phyloP scores from a whole-genome alignment of 2,888 invertebrate species.

The Odontocolon sp. region DNA sequence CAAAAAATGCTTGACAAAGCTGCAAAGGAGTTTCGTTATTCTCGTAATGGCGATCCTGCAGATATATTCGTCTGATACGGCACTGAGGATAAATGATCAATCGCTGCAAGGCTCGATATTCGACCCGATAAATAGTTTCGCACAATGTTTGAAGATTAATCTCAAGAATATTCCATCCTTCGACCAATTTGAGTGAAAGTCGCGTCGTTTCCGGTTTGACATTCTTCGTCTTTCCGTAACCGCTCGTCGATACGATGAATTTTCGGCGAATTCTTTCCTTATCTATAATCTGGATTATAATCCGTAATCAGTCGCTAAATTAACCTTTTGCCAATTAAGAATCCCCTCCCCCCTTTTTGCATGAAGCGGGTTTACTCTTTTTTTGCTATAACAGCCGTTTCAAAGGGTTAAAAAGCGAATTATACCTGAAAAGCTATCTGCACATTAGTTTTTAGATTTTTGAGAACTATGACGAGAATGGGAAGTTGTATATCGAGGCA shows the following conservation, averaged over 20 bases:
- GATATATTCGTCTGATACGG: constrained; percentile 92
- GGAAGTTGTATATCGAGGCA: constrained; percentile 96
- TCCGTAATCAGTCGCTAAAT: too few relatives aligned
- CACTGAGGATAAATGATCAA: constrained; percentile 98
- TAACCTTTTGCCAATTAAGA: too few relatives aligned
- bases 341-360: too few relatives aligned
- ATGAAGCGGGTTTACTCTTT: too few relatives aligned
- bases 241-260: constrained; percentile 57
- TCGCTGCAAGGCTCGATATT: constrained; percentile 93
- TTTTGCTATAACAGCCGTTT: not conserved
- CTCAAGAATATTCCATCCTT: constrained; percentile 97
- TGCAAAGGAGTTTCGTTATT: constrained; percentile 68
- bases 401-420: not conserved
- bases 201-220: constrained; percentile 42
- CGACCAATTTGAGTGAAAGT: constrained; percentile 88
- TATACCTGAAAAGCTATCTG: constrained; percentile 96
- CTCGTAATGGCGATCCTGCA: constrained; percentile 84
- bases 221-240: constrained; percentile 45
- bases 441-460: constrained; percentile 96
- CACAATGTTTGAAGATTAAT: constrained; percentile 96
- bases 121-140: constrained; percentile 84
- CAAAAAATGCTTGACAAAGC: constrained; percentile 72
- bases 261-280: constrained; percentile 64
- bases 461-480: constrained; percentile 96
- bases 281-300: constrained; percentile 68